Evolutionary conservation across 1,140 invertebrate species (phyloP), one percentile per base, ranked within the genome.

Genomic region (Choristoneura fumiferana): DNA sequence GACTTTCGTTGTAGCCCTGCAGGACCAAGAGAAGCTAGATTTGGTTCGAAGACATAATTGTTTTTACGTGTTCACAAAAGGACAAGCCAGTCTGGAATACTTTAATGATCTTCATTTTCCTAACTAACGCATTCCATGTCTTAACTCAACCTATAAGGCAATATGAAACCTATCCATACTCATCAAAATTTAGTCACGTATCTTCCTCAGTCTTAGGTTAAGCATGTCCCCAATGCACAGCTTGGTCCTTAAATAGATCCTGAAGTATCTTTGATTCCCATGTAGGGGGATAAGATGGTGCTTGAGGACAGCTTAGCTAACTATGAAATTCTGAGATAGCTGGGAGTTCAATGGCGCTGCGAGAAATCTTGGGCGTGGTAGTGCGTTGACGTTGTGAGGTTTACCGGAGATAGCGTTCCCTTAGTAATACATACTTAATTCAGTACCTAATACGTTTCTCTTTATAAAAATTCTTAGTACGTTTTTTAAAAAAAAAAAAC

Each of bases 311-410:
- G 18, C n/a, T n/a, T n/a, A n/a, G n/a, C n/a, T n/a, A n/a, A n/a
- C n/a, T 49, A 49, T 29, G 40, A 9, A 45, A n/a, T 49, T 49
- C 18, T 49, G 43, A 49, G 18, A 49, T 49, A 49, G 43, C 40
- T 22, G 8, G 6, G 43, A 49, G 43, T 49, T 49, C 43, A 49
- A 12, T 49, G 18, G 17, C 43, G 43, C 22, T 29, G 22, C 2
- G 22, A 49, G 43, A 49, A 49, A 49, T 22, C 18, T 18, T 18
- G 15, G 40, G 40, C 40, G 40, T 4, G 40, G 40, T 9, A 14
- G n/a, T n/a, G n/a, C n/a, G n/a, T n/a, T n/a, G n/a, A n/a, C n/a
- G n/a, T n/a, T n/a, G n/a, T n/a, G n/a, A n/a, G n/a, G n/a, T n/a
- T n/a, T n/a, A n/a, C n/a, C n/a, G n/a, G n/a, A n/a, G n/a, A n/a